Conservation (phyloP, 2,888 invertebrate species). For the Venustoraphidia nigricollis region DNA sequence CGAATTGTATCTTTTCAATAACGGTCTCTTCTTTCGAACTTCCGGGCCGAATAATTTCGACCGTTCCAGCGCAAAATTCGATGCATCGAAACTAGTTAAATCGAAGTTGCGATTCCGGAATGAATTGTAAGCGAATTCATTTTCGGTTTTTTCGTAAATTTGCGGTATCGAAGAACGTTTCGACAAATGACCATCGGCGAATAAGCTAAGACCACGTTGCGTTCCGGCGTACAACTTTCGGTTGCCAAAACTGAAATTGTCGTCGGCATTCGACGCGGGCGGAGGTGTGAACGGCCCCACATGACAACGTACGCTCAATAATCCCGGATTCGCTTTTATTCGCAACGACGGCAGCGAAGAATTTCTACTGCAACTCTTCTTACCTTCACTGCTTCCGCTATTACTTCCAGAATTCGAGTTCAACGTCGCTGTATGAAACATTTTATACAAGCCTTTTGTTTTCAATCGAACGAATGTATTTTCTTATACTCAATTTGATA, state of each 20-base stretch:
- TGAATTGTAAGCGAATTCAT: slow-evolving; percentile 16
- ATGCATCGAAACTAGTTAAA: slow-evolving; percentile 24
- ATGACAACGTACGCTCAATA: slow-evolving; percentile 1
- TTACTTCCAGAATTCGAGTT: too few relatives aligned
- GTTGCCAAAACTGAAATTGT: slow-evolving; percentile 1
- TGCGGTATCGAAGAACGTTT: too few relatives aligned
- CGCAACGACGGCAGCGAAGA: slow-evolving; percentile 24
- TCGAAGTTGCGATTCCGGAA: slow-evolving; percentile 20
- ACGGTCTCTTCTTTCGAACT: slow-evolving; percentile 22
- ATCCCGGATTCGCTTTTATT: slow-evolving; percentile 10
- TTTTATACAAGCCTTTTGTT: too few relatives aligned
- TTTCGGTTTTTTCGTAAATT: not conserved
- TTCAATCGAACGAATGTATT: too few relatives aligned
- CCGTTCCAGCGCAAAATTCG: slow-evolving; percentile 22
- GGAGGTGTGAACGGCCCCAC: slow-evolving; percentile 7
- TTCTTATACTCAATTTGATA: too few relatives aligned
- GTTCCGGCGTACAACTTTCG: not conserved
- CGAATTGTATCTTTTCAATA: slow-evolving; percentile 24
- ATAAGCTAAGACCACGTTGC: not conserved
- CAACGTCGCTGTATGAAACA: too few relatives aligned
- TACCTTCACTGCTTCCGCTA: slow-evolving; percentile 22
- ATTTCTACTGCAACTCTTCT: slow-evolving; percentile 22
- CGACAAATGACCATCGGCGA: too few relatives aligned
- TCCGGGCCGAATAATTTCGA: not conserved
- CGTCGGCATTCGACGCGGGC: not conserved